Conservation (phyloP, 2,113 vertebrate genomes). For the Daphoenositta chrysoptera region DNA sequence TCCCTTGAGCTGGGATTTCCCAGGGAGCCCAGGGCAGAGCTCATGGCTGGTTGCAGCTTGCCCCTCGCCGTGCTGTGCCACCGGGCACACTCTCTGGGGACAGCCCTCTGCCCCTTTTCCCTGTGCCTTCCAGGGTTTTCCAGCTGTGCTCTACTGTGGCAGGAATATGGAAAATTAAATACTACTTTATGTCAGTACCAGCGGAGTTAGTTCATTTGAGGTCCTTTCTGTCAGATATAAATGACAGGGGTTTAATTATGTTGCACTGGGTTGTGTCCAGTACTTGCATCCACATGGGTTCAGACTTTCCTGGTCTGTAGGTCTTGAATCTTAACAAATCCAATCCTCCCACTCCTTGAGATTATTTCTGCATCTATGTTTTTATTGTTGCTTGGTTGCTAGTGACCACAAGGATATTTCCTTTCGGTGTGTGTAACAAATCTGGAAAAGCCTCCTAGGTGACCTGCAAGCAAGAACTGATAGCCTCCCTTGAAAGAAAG, state of each 20-base stretch:
- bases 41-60: fast-evolving
- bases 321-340: background rate
- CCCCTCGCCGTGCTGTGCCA: background rate
- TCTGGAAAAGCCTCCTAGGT: background rate
- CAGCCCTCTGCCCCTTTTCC: background rate
- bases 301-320: background rate
- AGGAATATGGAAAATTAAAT: background rate
- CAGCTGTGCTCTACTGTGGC: background rate
- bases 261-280: background rate
- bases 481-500: background rate
- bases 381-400: background rate
- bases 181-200: background rate
- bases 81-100: fast-evolving
- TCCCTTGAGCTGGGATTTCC: background rate
- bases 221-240: background rate
- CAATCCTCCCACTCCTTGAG: background rate
- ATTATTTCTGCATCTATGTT: background rate
- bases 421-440: background rate
- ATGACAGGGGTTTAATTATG: background rate
- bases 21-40: background rate
- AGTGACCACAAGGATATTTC: background rate
- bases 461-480: background rate
- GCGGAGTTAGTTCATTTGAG: background rate
- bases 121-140: background rate
- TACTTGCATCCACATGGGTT: background rate